A percentile compares a stretch with the other conserved stretches of the same genome.
These are phyloP conservation scores for Apotomis turbidana DNA, from an alignment of 2,888 invertebrate genomes.

Conservation along the genomic window DNA sequence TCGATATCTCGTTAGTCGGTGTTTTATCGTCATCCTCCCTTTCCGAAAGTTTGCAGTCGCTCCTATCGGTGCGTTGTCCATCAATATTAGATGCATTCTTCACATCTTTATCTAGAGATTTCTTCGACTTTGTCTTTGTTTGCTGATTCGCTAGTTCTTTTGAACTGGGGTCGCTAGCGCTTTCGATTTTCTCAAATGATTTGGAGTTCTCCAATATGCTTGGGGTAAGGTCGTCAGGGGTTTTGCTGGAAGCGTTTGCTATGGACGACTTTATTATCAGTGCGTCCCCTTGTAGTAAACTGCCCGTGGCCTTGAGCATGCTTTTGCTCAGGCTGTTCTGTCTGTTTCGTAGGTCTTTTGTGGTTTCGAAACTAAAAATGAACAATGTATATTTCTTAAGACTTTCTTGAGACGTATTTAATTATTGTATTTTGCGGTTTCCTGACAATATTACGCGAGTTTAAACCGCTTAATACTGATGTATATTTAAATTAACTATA, in stretches of 20 bases:
- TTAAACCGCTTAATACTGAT: no score
- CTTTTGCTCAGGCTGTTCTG: slow-evolving; percentile 79
- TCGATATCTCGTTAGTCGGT: slow-evolving; percentile 79
- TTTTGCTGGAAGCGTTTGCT: slow-evolving; percentile 62
- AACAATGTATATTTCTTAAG: no score
- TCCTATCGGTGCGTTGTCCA: slow-evolving; percentile 64
- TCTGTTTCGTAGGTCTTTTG: slow-evolving; percentile 76
- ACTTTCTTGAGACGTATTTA: no score
- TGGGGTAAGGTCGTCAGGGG: slow-evolving; percentile 66
- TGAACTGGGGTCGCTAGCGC: slow-evolving; percentile 47
- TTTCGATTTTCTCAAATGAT: slow-evolving; percentile 50
- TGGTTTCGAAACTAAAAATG: slow-evolving; percentile 70
- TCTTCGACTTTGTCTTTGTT: slow-evolving; percentile 63
- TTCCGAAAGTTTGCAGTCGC: slow-evolving; percentile 59
- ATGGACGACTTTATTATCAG: slow-evolving; percentile 73
- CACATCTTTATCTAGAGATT: slow-evolving; percentile 69
- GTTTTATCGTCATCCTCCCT: slow-evolving; percentile 75
- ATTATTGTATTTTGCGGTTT: no score
- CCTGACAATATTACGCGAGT: no score
- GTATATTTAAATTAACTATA: no score
- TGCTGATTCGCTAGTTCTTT: slow-evolving; percentile 62
- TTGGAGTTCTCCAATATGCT: slow-evolving; percentile 62
- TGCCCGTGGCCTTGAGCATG: slow-evolving; percentile 75
- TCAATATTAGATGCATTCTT: slow-evolving; percentile 73
- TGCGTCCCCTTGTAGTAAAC: slow-evolving; percentile 74